Conservation (phyloP, 2,113 vertebrate genomes). For the Malurus cyaneus region DNA sequence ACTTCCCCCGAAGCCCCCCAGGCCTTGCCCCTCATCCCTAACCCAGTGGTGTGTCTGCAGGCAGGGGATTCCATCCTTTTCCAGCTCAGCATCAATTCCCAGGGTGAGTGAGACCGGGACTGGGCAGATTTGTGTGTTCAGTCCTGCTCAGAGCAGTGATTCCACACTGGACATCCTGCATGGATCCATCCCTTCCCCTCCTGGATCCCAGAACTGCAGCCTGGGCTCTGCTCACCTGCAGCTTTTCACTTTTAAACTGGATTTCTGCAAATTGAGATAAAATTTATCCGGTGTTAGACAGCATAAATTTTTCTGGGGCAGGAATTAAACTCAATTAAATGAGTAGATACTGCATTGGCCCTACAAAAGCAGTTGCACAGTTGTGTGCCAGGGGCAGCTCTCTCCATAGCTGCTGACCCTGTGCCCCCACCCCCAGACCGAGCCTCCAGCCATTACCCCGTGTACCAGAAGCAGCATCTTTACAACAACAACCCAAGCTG, state of each 20-base stretch:
- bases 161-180: rapidly evolving
- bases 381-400: not conserved
- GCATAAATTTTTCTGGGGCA: not conserved
- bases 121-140: not conserved
- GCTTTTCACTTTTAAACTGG: not conserved
- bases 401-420: not conserved
- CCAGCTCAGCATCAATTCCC: conserved; percentile 81
- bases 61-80: conserved; percentile 85
- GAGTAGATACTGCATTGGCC: not conserved
- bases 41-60: conserved; percentile 85
- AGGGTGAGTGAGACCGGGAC: conserved; percentile 65
- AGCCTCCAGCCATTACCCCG: conserved; percentile 84
- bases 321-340: not conserved
- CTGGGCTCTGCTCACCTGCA: not conserved
- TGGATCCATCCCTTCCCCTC: not conserved
- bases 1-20: not conserved
- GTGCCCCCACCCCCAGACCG: conserved; percentile 71
- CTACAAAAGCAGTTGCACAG: not conserved
- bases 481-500: conserved; percentile 89
- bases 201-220: not conserved
- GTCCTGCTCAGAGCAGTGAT: rapidly evolving
- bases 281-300: not conserved
- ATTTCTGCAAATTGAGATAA: not conserved
- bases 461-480: conserved; percentile 91
- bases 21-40: conserved; percentile 78